Evolutionary conservation across 2,888 invertebrate genomes (phyloP).

Genomic region (Tinea trinotella): DNA sequence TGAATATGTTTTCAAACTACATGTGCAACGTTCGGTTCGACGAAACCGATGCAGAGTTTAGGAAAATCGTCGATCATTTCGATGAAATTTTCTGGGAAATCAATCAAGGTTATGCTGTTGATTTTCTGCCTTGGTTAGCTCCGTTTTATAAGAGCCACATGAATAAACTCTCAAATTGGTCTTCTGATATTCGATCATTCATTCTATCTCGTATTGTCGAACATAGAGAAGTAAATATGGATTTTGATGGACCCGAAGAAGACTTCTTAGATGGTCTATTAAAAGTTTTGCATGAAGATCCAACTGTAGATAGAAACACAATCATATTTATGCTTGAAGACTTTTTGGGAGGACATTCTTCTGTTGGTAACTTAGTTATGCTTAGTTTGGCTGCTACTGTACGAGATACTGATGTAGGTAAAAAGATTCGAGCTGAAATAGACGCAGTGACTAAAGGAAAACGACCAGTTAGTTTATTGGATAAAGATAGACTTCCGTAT

Average conservation of each 20-base stretch:
- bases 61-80: conserved; percentile 78
- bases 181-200: conserved; percentile 79
- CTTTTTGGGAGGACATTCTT: conserved; percentile 90
- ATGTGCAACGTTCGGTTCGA: conserved; percentile 88
- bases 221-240: conserved; percentile 67
- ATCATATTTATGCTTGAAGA: conserved; percentile 89
- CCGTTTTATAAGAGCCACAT: conserved; percentile 81
- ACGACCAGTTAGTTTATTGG: conserved; percentile 74
- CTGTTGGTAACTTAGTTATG: conserved; percentile 88
- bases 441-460: conserved; percentile 72
- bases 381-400: conserved; percentile 79
- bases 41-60: conserved; percentile 76
- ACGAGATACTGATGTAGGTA: conserved; percentile 75
- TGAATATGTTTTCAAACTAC: conserved; percentile 89
- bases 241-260: conserved; percentile 74
- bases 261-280: conserved; percentile 88
- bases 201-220: conserved; percentile 81
- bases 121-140: conserved; percentile 86
- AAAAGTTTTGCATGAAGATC: conserved; percentile 76
- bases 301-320: conserved; percentile 80
- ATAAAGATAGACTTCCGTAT: conserved; percentile 80
- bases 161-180: conserved; percentile 78
- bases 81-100: conserved; percentile 94
- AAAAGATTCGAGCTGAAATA: conserved; percentile 78
- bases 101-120: conserved; percentile 89